A percentile compares a stretch with the other conserved stretches of the same genome.
Evolutionary conservation across 1,140 invertebrate species (phyloP).

Genomic region (Drosophila arizonae): DNA sequence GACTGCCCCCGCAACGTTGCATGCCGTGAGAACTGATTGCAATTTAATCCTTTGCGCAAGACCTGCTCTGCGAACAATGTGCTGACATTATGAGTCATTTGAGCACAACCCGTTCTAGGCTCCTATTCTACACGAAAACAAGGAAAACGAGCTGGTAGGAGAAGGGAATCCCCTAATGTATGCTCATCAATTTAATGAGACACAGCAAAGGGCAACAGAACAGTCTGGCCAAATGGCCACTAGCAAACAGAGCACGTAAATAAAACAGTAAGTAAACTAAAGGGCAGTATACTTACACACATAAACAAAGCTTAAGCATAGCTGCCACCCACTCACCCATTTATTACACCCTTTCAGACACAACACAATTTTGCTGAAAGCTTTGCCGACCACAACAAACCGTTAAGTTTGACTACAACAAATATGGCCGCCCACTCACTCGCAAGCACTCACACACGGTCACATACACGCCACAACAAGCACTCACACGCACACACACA

Average conservation of each 20-base stretch:
- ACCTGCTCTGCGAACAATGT: conserved; percentile 7
- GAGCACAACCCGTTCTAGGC: conserved; percentile 20
- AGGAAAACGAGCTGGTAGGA: not conserved
- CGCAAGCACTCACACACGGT: conserved; percentile 10
- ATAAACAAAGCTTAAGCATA: conserved; percentile 30
- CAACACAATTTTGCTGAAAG: conserved; percentile 43
- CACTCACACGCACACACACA: conserved; percentile 64
- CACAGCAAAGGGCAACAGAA: conserved; percentile 14
- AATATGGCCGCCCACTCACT: too few relatives aligned
- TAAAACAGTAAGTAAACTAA: not conserved
- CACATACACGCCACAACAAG: conserved; percentile 26
- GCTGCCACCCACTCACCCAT: conserved; percentile 7
- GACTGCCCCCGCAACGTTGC: conserved; percentile 58
- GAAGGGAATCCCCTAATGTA: conserved; percentile 63
- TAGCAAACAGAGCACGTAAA: conserved; percentile 48
- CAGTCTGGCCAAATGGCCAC: conserved; percentile 37
- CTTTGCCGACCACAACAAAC: conserved; percentile 46
- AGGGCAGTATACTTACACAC: not conserved
- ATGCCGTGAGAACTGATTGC: conserved; percentile 58
- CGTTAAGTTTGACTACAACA: conserved; percentile 22
- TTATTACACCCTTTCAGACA: conserved; percentile 45
- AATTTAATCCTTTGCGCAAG: conserved; percentile 66
- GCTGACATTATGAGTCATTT: conserved; percentile 37
- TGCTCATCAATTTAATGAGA: conserved; percentile 61
- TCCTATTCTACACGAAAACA: conserved; percentile 14